Evolutionary conservation across 2,113 vertebrate genomes (phyloP).

Genomic region (Machaerirhynchus nigripectus): DNA sequence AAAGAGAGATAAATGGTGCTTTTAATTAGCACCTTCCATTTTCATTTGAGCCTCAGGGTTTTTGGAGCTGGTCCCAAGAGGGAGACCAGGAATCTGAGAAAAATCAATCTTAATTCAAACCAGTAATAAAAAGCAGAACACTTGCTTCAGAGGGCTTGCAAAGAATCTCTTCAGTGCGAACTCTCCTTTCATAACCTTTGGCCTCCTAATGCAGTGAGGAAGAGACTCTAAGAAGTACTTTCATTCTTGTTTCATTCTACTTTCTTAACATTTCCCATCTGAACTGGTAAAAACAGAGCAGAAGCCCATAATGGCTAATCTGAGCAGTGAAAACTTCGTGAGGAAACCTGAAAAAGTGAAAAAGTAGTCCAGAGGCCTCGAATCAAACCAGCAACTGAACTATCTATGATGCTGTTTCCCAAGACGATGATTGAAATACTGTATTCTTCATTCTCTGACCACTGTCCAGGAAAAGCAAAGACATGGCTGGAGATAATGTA

Average conservation of each 20-base stretch:
- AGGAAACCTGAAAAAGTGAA: neutral
- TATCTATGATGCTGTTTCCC: neutral
- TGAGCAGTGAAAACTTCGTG: neutral
- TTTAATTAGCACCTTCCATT: slow-evolving; percentile 73
- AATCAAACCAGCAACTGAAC: neutral
- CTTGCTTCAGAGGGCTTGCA: slow-evolving; percentile 43
- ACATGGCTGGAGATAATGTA: neutral
- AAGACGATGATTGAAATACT: neutral
- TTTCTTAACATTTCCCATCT: neutral
- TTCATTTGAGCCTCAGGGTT: slow-evolving; percentile 62
- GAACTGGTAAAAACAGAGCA: neutral
- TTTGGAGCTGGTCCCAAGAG: slow-evolving; percentile 46
- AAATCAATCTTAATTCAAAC: slow-evolving; percentile 76
- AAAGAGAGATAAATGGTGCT: slow-evolving; percentile 63
- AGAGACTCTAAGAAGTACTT: neutral
- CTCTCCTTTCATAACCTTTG: slow-evolving; percentile 49
- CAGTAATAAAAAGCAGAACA: slow-evolving; percentile 69
- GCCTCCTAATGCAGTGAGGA: slow-evolving; percentile 43
- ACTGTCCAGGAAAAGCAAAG: neutral
- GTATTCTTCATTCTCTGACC: neutral
- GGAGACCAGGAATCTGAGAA: slow-evolving; percentile 39
- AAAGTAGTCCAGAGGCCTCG: neutral
- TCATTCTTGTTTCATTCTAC: neutral
- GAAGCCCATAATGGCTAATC: neutral
- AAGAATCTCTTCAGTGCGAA: slow-evolving; percentile 31